Base-by-base conservation (phyloP, 2,113 vertebrate species). In the Capreolus pygargus region DNA sequence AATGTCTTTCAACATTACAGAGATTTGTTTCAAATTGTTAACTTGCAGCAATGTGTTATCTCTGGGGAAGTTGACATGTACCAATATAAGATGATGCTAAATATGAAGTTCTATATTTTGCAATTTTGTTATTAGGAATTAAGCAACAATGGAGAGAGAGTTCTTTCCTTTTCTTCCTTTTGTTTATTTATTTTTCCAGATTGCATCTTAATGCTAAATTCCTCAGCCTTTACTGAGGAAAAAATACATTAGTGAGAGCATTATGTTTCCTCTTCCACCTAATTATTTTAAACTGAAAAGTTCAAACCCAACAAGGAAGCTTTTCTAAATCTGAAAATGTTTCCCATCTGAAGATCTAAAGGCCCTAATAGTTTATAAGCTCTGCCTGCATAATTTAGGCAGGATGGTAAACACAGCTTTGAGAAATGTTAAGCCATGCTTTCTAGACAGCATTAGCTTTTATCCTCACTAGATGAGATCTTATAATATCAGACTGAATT, bases 21-120 rank as follows among this genome's bases (percentile, higher is more conserved):
- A 97, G 95, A 97, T 97, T 95, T 98, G 95, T 94, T 95, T 97
- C 96, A 95, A 97, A 98, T 96, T 97, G 94, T 97, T 97, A 95
- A 96, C 97, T 98, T 97, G 87, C 93, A 98, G 95, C 67, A 93
- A 94, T 96, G 64, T 91, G 84, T 89, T 95, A 86, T 98, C 97
- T 97, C 89, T 0, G 78, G 94, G 91, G 96, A 97, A 97, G 96
- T 86, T 96, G 33, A 97, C 94, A 96, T 28, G 95, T 85, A 98
- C 95, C 91, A 97, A 91, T 94, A 16, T 89, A 97, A 97, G 84
- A 88, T 97, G 96, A 96, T 10, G 25, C 55, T 98, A 92, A 84
- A 82, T n/a, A 94, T 78, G 89, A 79, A 39, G 58, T 96, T 97
- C 97, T 97, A 39, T 89, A 84, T 67, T 90, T 98, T 96, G 87